phyloP scores from a whole-genome alignment of 2,888 invertebrate species.

The Danaus chrysippus region DNA sequence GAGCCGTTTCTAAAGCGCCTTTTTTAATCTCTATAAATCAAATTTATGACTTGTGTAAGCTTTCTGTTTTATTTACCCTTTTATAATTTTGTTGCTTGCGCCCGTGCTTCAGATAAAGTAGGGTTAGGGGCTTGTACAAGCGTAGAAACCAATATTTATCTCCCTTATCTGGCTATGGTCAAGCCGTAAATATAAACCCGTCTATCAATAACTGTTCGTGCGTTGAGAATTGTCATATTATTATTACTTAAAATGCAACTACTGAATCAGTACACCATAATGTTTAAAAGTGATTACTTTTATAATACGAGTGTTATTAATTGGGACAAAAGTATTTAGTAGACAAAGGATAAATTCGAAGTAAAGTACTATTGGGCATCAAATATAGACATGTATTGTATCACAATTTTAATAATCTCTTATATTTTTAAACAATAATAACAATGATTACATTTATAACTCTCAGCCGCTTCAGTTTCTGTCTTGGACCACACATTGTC shows the following conservation, averaged over 20 bases:
- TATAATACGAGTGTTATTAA: too few species aligned
- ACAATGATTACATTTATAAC: too few species aligned
- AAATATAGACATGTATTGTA: too few species aligned
- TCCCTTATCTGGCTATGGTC: constrained; percentile 2
- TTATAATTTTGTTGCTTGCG: constrained; percentile 74
- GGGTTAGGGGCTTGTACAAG: constrained; percentile 30
- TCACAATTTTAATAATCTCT: background rate
- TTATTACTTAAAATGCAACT: too few species aligned
- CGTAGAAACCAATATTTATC: constrained; percentile 16
- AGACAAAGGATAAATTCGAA: too few species aligned
- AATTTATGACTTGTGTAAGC: constrained; percentile 80
- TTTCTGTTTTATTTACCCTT: constrained; percentile 80
- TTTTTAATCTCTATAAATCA: constrained; percentile 80
- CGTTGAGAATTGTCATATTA: too few species aligned
- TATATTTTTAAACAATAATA: too few species aligned
- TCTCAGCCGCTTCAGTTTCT: background rate
- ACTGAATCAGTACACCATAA: too few species aligned
- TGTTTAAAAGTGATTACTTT: too few species aligned
- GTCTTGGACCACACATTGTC: constrained; percentile 1
- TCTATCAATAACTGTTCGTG: background rate
- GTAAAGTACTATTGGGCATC: too few species aligned
- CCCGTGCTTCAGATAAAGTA: constrained; percentile 38
- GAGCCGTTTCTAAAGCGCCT: constrained; percentile 78
- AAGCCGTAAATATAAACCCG: background rate
- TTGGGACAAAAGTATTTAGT: too few species aligned